Evolutionary conservation across 2,113 vertebrate genomes (phyloP).

Genomic region (Onychorhynchus coronatus): DNA sequence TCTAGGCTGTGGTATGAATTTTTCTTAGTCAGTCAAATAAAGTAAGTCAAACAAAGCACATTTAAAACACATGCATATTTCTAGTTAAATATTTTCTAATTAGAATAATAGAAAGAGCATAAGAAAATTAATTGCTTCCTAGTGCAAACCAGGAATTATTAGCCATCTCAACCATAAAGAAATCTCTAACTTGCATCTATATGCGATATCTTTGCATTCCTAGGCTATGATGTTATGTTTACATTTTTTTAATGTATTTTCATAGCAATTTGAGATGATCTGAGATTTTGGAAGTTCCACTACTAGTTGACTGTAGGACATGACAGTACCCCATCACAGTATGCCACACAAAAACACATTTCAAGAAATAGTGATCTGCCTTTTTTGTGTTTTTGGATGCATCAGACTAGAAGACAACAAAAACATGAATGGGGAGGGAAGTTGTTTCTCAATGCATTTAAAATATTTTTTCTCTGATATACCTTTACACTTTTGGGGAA

Average conservation of each 20-base stretch:
- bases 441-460: neutral
- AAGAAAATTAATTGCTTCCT: neutral
- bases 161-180: neutral
- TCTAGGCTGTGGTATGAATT: neutral
- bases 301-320: neutral
- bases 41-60: neutral
- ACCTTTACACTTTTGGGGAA: neutral
- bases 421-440: fast-evolving
- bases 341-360: neutral
- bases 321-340: fast-evolving
- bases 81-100: neutral
- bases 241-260: neutral
- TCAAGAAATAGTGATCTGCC: neutral
- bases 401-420: neutral
- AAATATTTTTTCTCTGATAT: neutral
- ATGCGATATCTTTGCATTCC: neutral
- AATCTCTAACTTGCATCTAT: neutral
- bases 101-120: neutral
- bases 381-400: neutral
- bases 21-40: neutral
- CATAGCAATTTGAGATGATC: neutral
- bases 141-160: neutral
- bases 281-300: neutral
- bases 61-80: neutral
- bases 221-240: neutral